Conservation (phyloP, 2,888 invertebrate genomes). For the Dolomedes plantarius region DNA sequence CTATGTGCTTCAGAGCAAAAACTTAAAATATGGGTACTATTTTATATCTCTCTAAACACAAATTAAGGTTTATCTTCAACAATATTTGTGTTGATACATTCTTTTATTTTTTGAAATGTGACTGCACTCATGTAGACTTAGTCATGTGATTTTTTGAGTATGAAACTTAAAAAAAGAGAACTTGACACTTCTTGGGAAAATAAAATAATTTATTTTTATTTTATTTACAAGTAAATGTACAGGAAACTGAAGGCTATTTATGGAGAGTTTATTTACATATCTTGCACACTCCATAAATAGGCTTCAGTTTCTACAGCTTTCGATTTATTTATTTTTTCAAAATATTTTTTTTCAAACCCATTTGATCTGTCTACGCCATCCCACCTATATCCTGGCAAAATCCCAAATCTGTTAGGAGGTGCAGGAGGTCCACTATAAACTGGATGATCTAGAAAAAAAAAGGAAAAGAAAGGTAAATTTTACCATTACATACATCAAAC, state of each 20-base stretch:
- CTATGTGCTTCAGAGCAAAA: too few relatives aligned
- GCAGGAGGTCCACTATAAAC: constrained; percentile 89
- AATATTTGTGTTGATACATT: too few relatives aligned
- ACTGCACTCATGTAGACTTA: too few relatives aligned
- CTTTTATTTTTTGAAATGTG: too few relatives aligned
- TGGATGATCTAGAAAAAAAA: constrained; percentile 74
- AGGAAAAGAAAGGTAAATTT: not conserved
- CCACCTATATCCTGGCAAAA: constrained; percentile 96
- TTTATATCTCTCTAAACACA: too few relatives aligned
- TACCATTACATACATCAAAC: too few relatives aligned
- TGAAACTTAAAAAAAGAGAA: too few relatives aligned
- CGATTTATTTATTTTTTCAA: constrained; percentile 85
- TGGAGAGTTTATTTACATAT: constrained; percentile 92
- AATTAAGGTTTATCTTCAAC: too few relatives aligned
- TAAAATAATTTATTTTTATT: constrained; percentile 20
- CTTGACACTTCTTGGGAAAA: not conserved
- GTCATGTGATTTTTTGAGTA: too few relatives aligned
- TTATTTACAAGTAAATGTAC: too few relatives aligned
- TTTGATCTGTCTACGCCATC: constrained; percentile 98
- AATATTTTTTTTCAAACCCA: constrained; percentile 94
- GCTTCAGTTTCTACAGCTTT: constrained; percentile 89
- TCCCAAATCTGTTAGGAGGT: constrained; percentile 91
- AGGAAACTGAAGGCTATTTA: too few relatives aligned
- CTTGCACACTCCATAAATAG: constrained; percentile 95
- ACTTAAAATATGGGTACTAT: too few relatives aligned